Evolutionary conservation across 2,888 invertebrate genomes (phyloP).

Genomic region (Cataglyphis rosenhaueri): DNA sequence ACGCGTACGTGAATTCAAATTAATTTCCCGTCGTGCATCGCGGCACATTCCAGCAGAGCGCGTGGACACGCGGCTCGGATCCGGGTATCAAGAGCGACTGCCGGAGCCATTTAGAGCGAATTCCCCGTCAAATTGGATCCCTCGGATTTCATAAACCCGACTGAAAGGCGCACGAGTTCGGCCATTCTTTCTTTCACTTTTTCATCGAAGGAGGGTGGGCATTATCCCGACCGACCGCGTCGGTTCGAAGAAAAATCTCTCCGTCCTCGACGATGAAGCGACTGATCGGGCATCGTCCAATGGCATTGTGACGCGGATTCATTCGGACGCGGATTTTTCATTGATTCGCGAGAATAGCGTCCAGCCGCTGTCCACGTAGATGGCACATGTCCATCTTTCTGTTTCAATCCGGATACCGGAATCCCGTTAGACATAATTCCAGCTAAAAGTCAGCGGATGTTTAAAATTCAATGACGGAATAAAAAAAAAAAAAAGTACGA

Average conservation of each 20-base stretch:
- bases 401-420: conserved; percentile 32
- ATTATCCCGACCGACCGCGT: conserved; percentile 32
- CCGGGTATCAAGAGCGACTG: conserved; percentile 59
- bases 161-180: conserved; percentile 36
- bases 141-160: conserved; percentile 69
- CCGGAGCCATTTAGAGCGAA: conserved; percentile 62
- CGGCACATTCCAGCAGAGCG: conserved; percentile 73
- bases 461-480: background rate
- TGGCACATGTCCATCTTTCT: conserved; percentile 42
- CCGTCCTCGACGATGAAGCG: conserved; percentile 27
- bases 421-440: conserved; percentile 33
- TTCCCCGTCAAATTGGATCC: conserved; percentile 67
- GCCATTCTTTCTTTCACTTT: conserved; percentile 19
- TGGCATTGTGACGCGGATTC: conserved; percentile 10
- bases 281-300: conserved; percentile 16
- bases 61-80: conserved; percentile 51
- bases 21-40: conserved; percentile 73
- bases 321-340: conserved; percentile 42
- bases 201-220: conserved; percentile 11
- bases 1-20: conserved; percentile 72
- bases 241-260: conserved; percentile 23
- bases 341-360: conserved; percentile 26
- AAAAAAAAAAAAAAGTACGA: background rate
- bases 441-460: background rate
- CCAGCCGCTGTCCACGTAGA: conserved; percentile 13